Evolutionary conservation across 2,888 invertebrate genomes (phyloP), one percentile per base, ranked within the genome.

Genomic region (Caenorhabditis uteleia): DNA sequence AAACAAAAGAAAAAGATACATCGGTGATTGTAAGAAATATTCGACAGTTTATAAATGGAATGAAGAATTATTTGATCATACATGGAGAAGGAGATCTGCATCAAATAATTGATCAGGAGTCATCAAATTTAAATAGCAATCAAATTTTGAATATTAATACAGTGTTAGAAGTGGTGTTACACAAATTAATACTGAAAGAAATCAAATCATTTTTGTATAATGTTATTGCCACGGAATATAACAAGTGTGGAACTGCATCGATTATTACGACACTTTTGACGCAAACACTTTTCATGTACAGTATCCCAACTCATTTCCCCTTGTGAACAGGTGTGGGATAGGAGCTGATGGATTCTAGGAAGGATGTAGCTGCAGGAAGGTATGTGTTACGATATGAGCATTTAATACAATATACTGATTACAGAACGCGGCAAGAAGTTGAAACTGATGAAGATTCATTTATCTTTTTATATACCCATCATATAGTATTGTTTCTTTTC

Each of bases 61-160:
- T 97, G 90, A 95, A 95, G 85, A 97, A 97, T 85, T 97, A 95
- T 85, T 87, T 95, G 61, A 91, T 95, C 29, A 94, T 94, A 82
- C 93, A 94, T 79, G 95, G 95, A 18, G 95, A 95, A 84, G 89
- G 69, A 18, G 91, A 91, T 77, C 91, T 95, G 83, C 92, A 92
- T 83, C 90, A 90, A 77, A 90, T 94, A 84, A 92, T 95, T 42
- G 92, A 93, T 84, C 88, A 89, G 78, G 92, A 92, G 84, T 87
- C 91, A 69, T 87, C 88, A 53, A 91, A 91, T 87, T 87, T 95
- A 55, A 91, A 91, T 83, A 87, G 91, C 2, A 91, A 91, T 64
- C 94, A 95, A 84, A 94, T 95, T 84, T 88, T 95, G 44, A 95
- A 95, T 86, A 87, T 95, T 84, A 95, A 97, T 84, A 91, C 93